Base-by-base conservation (phyloP, 2,888 invertebrate genomes). In the Ormyrus pomaceus region DNA sequence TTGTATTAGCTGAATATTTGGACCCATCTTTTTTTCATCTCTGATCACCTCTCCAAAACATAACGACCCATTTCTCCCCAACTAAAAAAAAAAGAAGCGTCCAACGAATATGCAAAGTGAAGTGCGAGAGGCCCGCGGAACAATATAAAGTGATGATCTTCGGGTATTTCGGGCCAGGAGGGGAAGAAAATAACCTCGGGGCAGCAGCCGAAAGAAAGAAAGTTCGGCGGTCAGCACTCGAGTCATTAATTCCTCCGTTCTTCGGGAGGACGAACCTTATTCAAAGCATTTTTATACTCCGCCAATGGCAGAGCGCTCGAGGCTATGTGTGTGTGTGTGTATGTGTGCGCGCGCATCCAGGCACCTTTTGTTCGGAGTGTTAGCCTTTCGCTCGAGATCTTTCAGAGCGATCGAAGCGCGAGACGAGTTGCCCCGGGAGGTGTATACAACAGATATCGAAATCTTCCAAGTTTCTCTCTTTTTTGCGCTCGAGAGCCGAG, bases 201-300 rank as follows among this genome's bases (percentile, higher is more conserved):
- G 9, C n/a, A 73, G 34, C 51, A 19, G 9, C 51, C 8, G 10
- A 6, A 7, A 50, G 34, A 13, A 56, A 61, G 61, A 65, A 77
- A 53, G 19, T 58, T 10, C 66, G n/a, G 0, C 65, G 80, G 80
- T 82, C 78, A 77, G 80, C 82, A 82, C 53, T 77, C 73, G 65
- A 62, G 77, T 78, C 75, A 78, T 80, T 80, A 82, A 80, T 79
- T 76, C 34, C 73, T 66, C 62, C 50, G 51, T 13, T 66, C 77
- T 55, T 62, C 56, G 34, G 68, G 55, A 34, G 34, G 34, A 62
- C 64, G 79, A 72, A 66, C 11, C 56, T 81, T 81, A 81, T 81
- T 79, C 74, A 77, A 73, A 82, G 79, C 71, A 77, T 72, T 53
- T 56, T 55, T 55, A 34, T 34, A 34, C 34, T 34, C 34, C 34